Percentiles rank a stretch among this genome's conserved stretches.
Evolutionary conservation across 2,113 vertebrate species (phyloP).

Genomic region (Herpetotheres cachinnans): DNA sequence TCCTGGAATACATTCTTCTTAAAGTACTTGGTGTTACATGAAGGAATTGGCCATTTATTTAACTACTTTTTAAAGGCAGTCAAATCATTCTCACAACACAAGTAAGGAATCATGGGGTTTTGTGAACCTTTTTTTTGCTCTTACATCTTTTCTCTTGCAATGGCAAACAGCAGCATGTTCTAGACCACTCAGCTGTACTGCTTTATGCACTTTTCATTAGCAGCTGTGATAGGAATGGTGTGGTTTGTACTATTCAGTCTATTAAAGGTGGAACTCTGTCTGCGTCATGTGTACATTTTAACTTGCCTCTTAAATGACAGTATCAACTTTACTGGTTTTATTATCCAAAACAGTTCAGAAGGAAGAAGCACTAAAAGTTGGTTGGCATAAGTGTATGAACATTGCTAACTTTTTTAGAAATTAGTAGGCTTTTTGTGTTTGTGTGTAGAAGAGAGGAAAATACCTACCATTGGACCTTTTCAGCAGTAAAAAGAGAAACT

Average conservation of each 20-base stretch:
- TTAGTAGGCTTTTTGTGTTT: not conserved
- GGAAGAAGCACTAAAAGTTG: not conserved
- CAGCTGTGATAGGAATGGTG: not conserved
- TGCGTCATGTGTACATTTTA: not conserved
- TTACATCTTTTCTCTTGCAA: not conserved
- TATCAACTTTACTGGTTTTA: not conserved
- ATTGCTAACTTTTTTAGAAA: not conserved
- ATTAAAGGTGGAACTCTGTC: not conserved
- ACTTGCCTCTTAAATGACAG: not conserved
- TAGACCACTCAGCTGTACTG: not conserved
- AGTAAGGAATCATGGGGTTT: not conserved
- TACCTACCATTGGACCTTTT: not conserved
- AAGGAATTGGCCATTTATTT: not conserved
- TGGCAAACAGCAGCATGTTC: not conserved
- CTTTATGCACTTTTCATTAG: not conserved
- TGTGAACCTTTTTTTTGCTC: not conserved
- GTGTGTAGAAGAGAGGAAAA: not conserved
- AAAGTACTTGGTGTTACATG: not conserved
- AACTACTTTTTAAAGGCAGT: not conserved
- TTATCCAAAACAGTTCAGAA: not conserved
- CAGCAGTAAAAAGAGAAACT: slow-evolving; percentile 41
- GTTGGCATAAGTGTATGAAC: not conserved
- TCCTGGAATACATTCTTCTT: not conserved
- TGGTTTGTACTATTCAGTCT: not conserved
- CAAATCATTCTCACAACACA: not conserved